Evolutionary conservation across 2,797 vertebrate genomes (phyloP).

Genomic region (Mionectes olivaceus): DNA sequence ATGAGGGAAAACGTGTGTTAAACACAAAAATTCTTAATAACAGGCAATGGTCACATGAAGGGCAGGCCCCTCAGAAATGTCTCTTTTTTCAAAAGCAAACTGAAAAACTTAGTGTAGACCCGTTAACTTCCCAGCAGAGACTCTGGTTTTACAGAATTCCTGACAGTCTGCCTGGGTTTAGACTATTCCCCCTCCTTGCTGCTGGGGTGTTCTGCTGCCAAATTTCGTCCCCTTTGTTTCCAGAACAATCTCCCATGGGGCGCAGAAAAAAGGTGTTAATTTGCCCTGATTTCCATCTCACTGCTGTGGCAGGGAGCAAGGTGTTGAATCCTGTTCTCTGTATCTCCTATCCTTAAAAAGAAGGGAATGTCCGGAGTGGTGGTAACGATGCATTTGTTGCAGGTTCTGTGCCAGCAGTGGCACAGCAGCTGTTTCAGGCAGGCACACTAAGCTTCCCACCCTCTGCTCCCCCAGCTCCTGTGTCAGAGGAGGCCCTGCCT

Average conservation of each 20-base stretch:
- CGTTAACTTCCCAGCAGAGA: background rate
- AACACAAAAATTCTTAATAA: background rate
- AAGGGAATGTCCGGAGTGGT: background rate
- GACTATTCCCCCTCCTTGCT: background rate
- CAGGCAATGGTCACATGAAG: too few relatives aligned
- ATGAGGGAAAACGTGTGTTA: background rate
- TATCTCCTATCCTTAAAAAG: background rate
- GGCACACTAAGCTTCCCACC: background rate
- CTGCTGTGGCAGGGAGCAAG: background rate
- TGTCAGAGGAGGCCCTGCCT: background rate
- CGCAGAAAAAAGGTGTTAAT: background rate
- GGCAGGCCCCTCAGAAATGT: background rate
- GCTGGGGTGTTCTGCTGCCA: background rate
- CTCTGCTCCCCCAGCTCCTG: background rate
- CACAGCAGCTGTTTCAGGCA: background rate
- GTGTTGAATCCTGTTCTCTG: background rate
- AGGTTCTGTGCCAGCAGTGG: background rate
- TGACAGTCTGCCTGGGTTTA: background rate
- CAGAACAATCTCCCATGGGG: background rate
- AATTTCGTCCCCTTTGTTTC: background rate
- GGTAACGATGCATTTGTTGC: accelerated
- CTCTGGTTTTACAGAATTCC: background rate
- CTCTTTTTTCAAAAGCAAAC: background rate
- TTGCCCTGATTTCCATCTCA: background rate
- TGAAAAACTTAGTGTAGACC: accelerated